Conservation (phyloP, 2,888 invertebrate species). For the Diloba caeruleocephala region DNA sequence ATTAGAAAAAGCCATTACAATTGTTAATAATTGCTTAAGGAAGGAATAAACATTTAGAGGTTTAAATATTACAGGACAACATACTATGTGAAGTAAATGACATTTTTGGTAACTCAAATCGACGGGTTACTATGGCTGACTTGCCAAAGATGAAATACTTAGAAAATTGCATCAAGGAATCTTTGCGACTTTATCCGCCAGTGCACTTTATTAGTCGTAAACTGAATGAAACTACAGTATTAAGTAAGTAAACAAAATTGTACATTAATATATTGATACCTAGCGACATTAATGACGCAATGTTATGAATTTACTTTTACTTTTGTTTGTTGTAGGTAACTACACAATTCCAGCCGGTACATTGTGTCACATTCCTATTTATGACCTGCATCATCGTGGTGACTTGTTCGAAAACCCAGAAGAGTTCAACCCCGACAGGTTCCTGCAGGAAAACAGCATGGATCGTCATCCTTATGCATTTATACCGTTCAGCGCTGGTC, state of each 20-base stretch:
- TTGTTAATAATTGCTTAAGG: too few relatives aligned
- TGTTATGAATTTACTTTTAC: not conserved
- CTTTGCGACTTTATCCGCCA: constrained; percentile 90
- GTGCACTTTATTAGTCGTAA: constrained; percentile 90
- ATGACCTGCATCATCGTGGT: constrained; percentile 90
- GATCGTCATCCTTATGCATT: constrained; percentile 90
- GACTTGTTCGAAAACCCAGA: constrained; percentile 91
- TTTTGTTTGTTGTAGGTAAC: constrained; percentile 68
- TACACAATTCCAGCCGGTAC: constrained; percentile 83
- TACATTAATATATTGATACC: too few relatives aligned
- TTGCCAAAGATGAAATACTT: constrained; percentile 90
- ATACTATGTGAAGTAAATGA: constrained; percentile 51
- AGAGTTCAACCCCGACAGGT: constrained; percentile 92
- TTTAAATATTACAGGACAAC: constrained; percentile 49
- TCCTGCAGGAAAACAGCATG: constrained; percentile 88
- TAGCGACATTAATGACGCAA: too few relatives aligned
- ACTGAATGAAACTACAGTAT: constrained; percentile 85
- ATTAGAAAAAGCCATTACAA: too few relatives aligned
- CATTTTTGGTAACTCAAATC: constrained; percentile 88
- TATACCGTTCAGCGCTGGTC: constrained; percentile 92
- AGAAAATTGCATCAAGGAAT: constrained; percentile 91
- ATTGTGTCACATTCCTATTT: constrained; percentile 85
- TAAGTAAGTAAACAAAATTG: constrained; percentile 60
- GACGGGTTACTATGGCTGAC: constrained; percentile 88
- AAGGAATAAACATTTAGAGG: too few relatives aligned